Conservation (phyloP, 2,113 vertebrate genomes). For the Pseudorectes ferrugineus region DNA sequence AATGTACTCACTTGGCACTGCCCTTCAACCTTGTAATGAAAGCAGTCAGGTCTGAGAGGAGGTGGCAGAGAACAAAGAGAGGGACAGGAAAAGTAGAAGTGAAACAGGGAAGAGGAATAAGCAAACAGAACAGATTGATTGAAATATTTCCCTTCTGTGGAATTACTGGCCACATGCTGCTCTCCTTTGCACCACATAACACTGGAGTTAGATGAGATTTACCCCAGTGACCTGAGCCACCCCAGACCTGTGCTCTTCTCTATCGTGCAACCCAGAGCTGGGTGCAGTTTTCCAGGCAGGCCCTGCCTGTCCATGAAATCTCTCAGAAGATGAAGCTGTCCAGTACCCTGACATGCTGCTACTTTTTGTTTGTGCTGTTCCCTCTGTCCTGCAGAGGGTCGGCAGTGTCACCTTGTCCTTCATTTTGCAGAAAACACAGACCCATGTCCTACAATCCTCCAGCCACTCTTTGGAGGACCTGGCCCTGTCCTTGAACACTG, state of each 20-base stretch:
- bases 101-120: neutral
- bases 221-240: neutral
- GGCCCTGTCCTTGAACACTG: neutral
- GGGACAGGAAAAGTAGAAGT: neutral
- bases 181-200: neutral
- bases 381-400: neutral
- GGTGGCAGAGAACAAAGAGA: neutral
- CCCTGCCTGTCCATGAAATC: neutral
- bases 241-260: neutral
- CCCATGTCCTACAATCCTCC: neutral
- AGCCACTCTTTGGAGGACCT: neutral
- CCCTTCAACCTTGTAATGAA: conserved; percentile 21
- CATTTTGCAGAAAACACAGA: neutral
- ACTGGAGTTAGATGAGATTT: neutral
- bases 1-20: neutral
- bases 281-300: neutral
- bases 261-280: accelerated
- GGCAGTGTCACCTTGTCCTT: neutral
- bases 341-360: neutral
- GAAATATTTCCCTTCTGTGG: neutral
- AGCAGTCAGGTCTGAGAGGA: neutral
- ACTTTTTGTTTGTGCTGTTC: neutral
- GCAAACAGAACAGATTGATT: neutral
- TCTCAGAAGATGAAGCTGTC: neutral
- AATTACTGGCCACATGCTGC: neutral